Evolutionary conservation across 1,140 invertebrate genomes (phyloP), one percentile per base, ranked within the genome.

Genomic region (Hylaeus anthracinus): DNA sequence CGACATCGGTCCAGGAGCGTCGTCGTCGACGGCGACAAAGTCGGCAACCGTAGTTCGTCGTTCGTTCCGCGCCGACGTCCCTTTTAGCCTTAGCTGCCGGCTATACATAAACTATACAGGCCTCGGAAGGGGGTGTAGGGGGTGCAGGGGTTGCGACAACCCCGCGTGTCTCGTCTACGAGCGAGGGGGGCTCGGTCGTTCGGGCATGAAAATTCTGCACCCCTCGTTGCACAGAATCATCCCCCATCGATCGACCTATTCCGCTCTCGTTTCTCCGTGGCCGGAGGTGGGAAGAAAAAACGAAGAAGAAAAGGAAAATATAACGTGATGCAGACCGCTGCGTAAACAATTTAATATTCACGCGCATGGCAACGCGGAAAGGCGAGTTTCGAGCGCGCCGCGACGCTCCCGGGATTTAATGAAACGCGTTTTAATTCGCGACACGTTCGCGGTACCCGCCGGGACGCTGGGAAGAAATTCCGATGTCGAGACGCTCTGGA

Each of bases 201-300:
- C 81, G 82, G 70, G 86, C 84, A 88, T 88, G 84, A 89, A 89
- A 88, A 89, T 88, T 88, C 86, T 75, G 82, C 87, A 86, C 80
- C 86, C 87, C 88, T 88, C 86, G 87, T 86, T 88, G 86, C 82
- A 80, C 88, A 87, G 83, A 86, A 87, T 87, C 83, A 88, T 86
- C 82, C 80, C 82, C 79, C 75, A 78, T 83, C 77, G 86, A 87
- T 86, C 86, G 85, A 78, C 74, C 79, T 79, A 72, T 86, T 86
- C 83, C 80, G 72, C 70, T 82, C 80, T 64, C 81, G 81, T 84
- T 79, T 69, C 63, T 75, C 56, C 14, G 43, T 67, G 63, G 63
- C 6, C 26, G 48, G 48, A 64, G 63, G 61, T 39, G 71, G 70
- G 43, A 48, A 66, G 48, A 55, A 43, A 55, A 26, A 56, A 55